Percentiles rank a stretch among this genome's conserved stretches.
phyloP scores from a whole-genome alignment of 2,797 vertebrate species.

The Mus spretus region DNA sequence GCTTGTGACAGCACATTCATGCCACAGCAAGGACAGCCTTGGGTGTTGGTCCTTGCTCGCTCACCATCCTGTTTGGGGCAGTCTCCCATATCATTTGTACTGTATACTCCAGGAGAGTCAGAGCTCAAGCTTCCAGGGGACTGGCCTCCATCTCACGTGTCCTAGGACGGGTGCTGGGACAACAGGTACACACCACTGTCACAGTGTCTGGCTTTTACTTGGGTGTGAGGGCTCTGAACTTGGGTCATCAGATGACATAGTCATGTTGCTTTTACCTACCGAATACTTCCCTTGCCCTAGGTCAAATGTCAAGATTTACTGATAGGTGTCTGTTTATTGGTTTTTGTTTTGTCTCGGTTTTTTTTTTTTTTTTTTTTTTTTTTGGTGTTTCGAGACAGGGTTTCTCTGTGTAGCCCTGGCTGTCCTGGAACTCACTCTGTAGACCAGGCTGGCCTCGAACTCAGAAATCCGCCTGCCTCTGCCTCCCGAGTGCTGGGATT shows the following conservation, averaged over 20 bases:
- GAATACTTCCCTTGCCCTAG: neutral
- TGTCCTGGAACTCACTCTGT: too few relatives aligned
- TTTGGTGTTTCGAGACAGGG: too few relatives aligned
- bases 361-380: too few relatives aligned
- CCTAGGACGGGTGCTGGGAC: neutral
- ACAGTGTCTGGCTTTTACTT: neutral
- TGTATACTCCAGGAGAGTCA: neutral
- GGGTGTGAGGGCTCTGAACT: neutral
- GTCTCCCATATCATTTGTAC: too few relatives aligned
- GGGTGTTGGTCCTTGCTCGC: neutral
- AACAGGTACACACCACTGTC: neutral
- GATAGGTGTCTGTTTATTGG: neutral
- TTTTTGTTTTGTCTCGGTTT: neutral
- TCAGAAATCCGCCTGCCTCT: too few relatives aligned
- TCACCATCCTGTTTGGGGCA: neutral
- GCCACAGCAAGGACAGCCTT: neutral
- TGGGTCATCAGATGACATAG: neutral
- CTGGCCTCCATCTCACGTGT: neutral
- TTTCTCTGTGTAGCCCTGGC: too few relatives aligned
- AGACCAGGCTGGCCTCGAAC: too few relatives aligned
- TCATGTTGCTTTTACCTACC: neutral
- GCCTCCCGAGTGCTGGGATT: too few relatives aligned
- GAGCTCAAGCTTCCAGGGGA: too few relatives aligned
- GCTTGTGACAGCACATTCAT: neutral
- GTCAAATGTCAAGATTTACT: neutral